phyloP scores from a whole-genome alignment of 1,140 invertebrate species.

The Epicauta chinensis region DNA sequence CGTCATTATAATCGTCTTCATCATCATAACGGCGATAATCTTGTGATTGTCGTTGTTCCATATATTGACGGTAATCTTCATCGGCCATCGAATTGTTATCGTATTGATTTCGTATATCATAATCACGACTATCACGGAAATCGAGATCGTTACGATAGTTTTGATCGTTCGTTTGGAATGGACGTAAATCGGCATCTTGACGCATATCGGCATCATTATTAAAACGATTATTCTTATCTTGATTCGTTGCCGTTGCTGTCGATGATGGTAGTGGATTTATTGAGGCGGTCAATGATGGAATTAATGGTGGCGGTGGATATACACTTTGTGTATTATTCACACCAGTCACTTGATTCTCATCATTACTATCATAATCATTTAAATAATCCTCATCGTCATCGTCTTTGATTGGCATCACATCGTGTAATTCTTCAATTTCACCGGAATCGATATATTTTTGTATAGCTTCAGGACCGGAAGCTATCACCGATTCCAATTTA shows the following conservation, averaged over 20 bases:
- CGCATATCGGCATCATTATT: not conserved
- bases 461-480: constrained; percentile 65
- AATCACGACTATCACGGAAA: constrained; percentile 21
- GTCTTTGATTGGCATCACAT: constrained; percentile 61
- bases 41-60: constrained; percentile 12
- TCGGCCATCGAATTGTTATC: not conserved
- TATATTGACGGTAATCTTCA: not conserved
- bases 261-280: not conserved
- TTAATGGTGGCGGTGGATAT: not conserved
- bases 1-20: constrained; percentile 16
- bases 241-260: not conserved
- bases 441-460: constrained; percentile 70
- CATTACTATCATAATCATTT: constrained; percentile 39
- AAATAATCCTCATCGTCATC: constrained; percentile 52
- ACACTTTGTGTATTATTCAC: constrained; percentile 7
- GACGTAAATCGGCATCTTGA: not conserved
- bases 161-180: not conserved
- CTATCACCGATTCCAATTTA: constrained; percentile 63
- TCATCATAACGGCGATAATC: constrained; percentile 14
- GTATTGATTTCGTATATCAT: constrained; percentile 26
- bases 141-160: constrained; percentile 7
- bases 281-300: not conserved
- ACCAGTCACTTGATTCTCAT: constrained; percentile 24
- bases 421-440: constrained; percentile 68
- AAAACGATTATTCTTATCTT: not conserved